A percentile compares a stretch with the other conserved stretches of the same genome.
These are phyloP conservation scores for Lasioglossum morio DNA, from an alignment of 2,888 invertebrate species.

Conservation along the genomic window DNA sequence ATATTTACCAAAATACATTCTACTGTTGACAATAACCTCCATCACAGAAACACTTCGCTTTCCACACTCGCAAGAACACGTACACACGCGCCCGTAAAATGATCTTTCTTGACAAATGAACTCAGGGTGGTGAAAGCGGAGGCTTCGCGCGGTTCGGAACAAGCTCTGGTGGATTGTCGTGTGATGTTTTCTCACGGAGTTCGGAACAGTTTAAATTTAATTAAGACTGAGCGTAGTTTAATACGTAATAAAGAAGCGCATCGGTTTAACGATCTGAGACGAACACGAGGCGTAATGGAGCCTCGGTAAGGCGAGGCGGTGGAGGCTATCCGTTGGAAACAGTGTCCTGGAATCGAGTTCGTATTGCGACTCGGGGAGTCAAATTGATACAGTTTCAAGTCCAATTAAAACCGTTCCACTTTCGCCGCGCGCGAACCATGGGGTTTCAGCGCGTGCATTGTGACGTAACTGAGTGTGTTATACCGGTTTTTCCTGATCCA, in stretches of 20 bases:
- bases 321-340: neutral
- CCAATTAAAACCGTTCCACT: slow-evolving; percentile 55
- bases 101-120: neutral
- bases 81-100: neutral
- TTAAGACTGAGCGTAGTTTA: neutral
- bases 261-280: neutral
- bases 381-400: neutral
- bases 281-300: neutral
- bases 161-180: neutral
- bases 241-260: neutral
- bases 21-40: too few species aligned
- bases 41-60: too few species aligned
- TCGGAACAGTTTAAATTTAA: neutral
- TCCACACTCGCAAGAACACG: too few species aligned
- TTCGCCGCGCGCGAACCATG: slow-evolving; percentile 36
- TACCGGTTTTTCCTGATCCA: slow-evolving; percentile 34
- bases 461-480: slow-evolving; percentile 48
- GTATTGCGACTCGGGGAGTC: neutral
- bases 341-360: neutral
- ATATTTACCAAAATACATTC: too few species aligned
- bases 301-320: neutral
- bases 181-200: neutral
- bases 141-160: too few species aligned
- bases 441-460: neutral
- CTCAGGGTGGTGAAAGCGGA: neutral